A percentile compares a stretch with the other conserved stretches of the same genome.
Conservation (phyloP, 2,113 vertebrate species). For the Orcinus orca region DNA sequence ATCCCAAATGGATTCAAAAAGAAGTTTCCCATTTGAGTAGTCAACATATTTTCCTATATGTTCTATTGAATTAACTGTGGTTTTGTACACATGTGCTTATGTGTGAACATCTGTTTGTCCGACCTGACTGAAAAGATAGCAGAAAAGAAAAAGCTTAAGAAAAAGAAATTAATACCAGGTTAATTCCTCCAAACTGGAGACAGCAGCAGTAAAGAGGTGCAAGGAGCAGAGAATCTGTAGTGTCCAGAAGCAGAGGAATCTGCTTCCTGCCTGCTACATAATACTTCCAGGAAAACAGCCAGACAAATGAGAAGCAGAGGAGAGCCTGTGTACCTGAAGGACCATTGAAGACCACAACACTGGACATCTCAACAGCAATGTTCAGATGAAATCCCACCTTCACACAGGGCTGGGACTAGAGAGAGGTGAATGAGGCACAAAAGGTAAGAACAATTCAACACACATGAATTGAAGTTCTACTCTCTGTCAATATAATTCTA, state of each 20-base stretch:
- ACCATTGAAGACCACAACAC: background rate
- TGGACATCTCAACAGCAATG: background rate
- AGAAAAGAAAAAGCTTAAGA: background rate
- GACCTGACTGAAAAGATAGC: background rate
- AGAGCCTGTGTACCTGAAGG: background rate
- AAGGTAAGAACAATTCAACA: background rate
- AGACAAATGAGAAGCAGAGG: background rate
- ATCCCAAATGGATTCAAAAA: background rate
- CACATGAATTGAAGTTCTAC: background rate
- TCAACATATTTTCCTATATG: background rate
- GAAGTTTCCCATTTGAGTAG: background rate
- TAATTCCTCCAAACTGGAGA: background rate
- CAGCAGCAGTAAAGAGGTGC: background rate
- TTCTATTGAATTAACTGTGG: background rate
- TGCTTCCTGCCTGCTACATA: background rate
- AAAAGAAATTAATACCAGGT: background rate
- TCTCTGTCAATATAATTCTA: background rate
- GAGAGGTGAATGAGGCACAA: background rate
- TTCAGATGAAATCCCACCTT: background rate
- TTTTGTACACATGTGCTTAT: background rate
- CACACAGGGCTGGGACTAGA: background rate
- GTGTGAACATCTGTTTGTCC: background rate
- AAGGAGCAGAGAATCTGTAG: background rate
- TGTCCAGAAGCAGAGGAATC: background rate
- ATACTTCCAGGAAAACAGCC: background rate